Conservation (phyloP, 2,888 invertebrate genomes). For the Theretra japonica region DNA sequence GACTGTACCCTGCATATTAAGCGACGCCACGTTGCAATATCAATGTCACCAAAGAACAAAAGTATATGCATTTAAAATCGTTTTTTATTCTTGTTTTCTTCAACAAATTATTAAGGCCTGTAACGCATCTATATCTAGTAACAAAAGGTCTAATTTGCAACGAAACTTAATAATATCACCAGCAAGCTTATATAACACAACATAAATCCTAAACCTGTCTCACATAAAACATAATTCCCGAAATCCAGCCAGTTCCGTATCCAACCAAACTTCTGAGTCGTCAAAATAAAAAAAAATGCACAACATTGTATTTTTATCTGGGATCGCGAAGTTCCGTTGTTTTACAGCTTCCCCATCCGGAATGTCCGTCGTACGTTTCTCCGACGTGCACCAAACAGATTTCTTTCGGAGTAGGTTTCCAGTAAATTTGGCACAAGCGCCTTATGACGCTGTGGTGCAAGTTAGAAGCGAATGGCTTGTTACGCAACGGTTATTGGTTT, state of each 20-base stretch:
- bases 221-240: not conserved
- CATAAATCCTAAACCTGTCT: not conserved
- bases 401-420: slow-evolving; percentile 62
- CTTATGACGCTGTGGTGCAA: slow-evolving; percentile 31
- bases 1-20: too few species aligned
- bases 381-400: slow-evolving; percentile 51
- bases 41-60: too few species aligned
- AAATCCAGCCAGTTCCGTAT: not conserved
- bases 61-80: too few species aligned
- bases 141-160: too few species aligned
- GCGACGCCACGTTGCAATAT: too few species aligned
- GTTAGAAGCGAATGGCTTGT: not conserved
- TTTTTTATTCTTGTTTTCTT: too few species aligned
- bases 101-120: too few species aligned
- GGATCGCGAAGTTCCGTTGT: slow-evolving; percentile 27
- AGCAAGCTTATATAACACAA: not conserved
- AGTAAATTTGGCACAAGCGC: slow-evolving; percentile 58
- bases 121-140: too few species aligned
- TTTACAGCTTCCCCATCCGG: slow-evolving; percentile 34
- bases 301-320: slow-evolving; percentile 33
- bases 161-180: too few species aligned
- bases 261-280: slow-evolving; percentile 6
- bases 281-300: not conserved
- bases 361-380: slow-evolving; percentile 44
- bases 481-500: too few species aligned